Percentiles rank a stretch among this genome's conserved stretches.
phyloP scores from a whole-genome alignment of 92 coral and sea anemone species.

The Zoanthus sociatus region DNA sequence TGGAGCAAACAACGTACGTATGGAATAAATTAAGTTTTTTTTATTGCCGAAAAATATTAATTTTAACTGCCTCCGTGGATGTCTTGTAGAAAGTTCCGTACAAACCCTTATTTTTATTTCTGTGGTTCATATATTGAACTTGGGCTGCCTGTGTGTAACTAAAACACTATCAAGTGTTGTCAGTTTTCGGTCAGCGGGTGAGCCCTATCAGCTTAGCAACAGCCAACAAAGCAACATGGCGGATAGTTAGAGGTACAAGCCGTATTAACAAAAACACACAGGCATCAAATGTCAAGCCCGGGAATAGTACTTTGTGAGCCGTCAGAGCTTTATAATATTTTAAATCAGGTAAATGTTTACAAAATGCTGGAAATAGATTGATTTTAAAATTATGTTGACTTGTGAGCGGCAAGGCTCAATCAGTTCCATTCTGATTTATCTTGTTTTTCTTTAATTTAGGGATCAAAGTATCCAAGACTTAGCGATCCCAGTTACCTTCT shows the following conservation, averaged over 20 bases:
- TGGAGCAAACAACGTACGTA: too few species aligned
- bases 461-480: constrained; percentile 79
- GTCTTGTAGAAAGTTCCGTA: too few species aligned
- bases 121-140: too few species aligned
- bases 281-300: constrained; percentile 72
- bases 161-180: too few species aligned
- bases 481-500: constrained; percentile 95
- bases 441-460: constrained; percentile 45
- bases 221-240: constrained; percentile 64
- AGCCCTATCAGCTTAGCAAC: constrained; percentile 72
- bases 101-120: too few species aligned
- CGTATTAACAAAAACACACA: neutral
- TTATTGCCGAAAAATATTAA: too few species aligned
- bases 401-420: neutral
- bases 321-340: constrained; percentile 86
- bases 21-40: too few species aligned
- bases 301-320: constrained; percentile 83
- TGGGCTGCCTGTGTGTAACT: too few species aligned
- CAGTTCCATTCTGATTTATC: neutral
- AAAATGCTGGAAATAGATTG: neutral
- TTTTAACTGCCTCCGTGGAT: too few species aligned
- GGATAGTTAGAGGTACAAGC: neutral
- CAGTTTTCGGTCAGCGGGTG: constrained; percentile 50
- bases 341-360: constrained; percentile 80
- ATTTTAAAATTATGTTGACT: neutral